Conservation (phyloP, 2,113 vertebrate species). For the Clarias gariepinus region DNA sequence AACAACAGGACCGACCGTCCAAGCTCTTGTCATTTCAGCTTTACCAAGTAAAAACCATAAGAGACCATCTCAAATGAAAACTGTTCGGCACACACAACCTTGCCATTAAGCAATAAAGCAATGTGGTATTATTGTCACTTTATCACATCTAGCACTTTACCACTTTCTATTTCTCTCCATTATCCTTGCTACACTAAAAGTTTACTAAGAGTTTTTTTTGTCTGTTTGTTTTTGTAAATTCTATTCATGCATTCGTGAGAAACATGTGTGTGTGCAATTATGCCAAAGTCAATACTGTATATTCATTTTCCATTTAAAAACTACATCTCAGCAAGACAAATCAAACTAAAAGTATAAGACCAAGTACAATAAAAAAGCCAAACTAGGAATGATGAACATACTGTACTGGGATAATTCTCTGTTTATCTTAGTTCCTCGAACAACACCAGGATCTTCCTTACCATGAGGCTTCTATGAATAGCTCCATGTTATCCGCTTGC, state of each 20-base stretch:
- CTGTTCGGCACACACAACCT: neutral
- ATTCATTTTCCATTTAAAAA: neutral
- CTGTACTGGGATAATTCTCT: neutral
- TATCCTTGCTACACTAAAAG: neutral
- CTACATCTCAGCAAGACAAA: neutral
- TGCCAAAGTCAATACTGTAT: neutral
- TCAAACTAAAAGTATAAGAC: neutral
- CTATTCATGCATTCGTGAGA: neutral
- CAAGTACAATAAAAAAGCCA: neutral
- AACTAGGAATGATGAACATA: neutral
- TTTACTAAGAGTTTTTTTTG: neutral
- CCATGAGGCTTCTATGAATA: neutral
- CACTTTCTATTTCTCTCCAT: neutral
- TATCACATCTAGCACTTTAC: neutral
- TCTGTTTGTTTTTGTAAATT: neutral
- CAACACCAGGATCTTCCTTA: neutral
- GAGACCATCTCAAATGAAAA: neutral
- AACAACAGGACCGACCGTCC: neutral
- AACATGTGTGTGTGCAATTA: neutral
- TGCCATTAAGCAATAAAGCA: neutral
- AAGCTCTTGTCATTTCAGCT: neutral
- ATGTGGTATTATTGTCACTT: neutral
- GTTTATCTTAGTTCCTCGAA: neutral
- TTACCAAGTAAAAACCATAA: neutral
- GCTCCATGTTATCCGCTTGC: neutral